phyloP scores from a whole-genome alignment of 2,888 invertebrate species.

The Eupithecia tripunctaria region DNA sequence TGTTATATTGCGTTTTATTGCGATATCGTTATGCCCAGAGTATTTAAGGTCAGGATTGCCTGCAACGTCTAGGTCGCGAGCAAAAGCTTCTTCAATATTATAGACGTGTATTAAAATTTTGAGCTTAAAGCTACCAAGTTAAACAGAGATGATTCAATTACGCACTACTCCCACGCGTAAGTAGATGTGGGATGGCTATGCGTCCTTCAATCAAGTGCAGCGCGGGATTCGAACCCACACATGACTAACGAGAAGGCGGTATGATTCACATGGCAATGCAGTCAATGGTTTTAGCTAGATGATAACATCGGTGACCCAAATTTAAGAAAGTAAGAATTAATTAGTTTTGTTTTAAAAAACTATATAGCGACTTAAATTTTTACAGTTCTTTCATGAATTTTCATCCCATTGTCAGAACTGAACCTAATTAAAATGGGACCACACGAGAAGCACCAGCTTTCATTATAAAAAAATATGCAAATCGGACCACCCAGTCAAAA shows the following conservation, averaged over 20 bases:
- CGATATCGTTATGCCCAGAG: not conserved
- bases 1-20: not conserved
- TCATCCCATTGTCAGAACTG: too few species aligned
- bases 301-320: not conserved
- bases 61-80: not conserved
- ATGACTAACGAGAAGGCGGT: not conserved
- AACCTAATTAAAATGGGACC: too few species aligned
- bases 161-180: constrained; percentile 1
- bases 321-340: too few species aligned
- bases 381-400: too few species aligned
- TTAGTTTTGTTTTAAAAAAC: too few species aligned
- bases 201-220: constrained; percentile 17
- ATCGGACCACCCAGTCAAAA: too few species aligned
- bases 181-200: constrained; percentile 13
- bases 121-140: not conserved
- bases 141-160: constrained; percentile 10
- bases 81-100: not conserved
- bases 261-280: constrained; percentile 7
- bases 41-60: not conserved
- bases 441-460: too few species aligned
- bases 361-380: too few species aligned
- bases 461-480: too few species aligned
- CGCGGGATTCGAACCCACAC: constrained; percentile 12
- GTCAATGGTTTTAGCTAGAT: not conserved
- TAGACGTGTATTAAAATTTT: not conserved